Evolutionary conservation across 2,888 invertebrate genomes (phyloP), one percentile per base, ranked within the genome.

Genomic region (Epicampocera succincta): DNA sequence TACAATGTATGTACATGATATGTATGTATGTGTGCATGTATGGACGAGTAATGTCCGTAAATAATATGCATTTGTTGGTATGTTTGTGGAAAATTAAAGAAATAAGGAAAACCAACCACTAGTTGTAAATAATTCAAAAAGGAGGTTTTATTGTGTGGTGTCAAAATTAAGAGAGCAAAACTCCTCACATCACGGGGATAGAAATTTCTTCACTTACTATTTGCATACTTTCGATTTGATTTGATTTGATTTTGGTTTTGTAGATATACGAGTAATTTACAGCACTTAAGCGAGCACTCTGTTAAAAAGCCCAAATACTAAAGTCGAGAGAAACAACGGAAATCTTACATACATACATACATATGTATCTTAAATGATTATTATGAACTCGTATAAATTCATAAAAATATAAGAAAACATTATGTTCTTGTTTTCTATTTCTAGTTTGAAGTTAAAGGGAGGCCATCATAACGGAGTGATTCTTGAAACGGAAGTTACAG

Each of bases 361-460:
- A 8, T 33, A 33, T 33, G 33, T 9, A 33, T 33, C 1, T 33
- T 3, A 33, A 33, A 33, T 33, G 3, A 33, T 74, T 52, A 42
- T 66, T 58, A 60, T 52, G 52, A 58, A 56, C 25, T 33, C 33
- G 33, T 33, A 33, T 33, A 33, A 33, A 33, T 33, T 33, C 33
- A 9, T 9, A 33, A 33, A 4, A 33, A 33, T 33, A 33, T 33
- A 17, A 33, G 5, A 33, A 33, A 33, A 33, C 9, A 8, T 33
- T 33, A 8, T 33, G 6, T 9, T 33, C 33, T 33, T 9, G 6
- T 29, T 29, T 29, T 29, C 1, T 8, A 8, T 33, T 33, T 69
- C 25, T 52, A 79, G 72, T 61, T 54, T 60, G 38, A 68, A 66
- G 66, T 73, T 60, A 58, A 56, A 69, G 69, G 69, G 50, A 33